These are phyloP conservation scores for Lasioglossum zephyrum DNA, from an alignment of 2,888 invertebrate genomes.

Conservation along the genomic window DNA sequence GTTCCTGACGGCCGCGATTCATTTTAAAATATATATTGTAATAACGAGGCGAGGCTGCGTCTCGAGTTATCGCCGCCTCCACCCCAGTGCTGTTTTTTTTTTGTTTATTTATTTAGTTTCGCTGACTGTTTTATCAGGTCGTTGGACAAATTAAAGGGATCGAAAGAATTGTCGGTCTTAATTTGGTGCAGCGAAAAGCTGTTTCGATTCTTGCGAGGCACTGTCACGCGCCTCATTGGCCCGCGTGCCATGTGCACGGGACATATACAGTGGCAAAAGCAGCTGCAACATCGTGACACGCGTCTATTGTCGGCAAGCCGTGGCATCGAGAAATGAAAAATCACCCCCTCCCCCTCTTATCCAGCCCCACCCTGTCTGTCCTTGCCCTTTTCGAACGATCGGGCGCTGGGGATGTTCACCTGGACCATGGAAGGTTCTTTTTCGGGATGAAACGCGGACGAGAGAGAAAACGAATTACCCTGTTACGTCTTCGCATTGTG, in stretches of 20 bases:
- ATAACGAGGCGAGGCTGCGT: neutral
- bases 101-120: neutral
- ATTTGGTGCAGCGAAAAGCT: constrained; percentile 42
- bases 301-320: constrained; percentile 83
- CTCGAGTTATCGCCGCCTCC: neutral
- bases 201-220: constrained; percentile 73
- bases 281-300: constrained; percentile 83
- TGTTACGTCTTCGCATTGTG: constrained; percentile 3
- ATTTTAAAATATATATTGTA: neutral
- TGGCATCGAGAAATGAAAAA: constrained; percentile 84
- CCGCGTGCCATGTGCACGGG: constrained; percentile 80
- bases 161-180: neutral
- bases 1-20: constrained; percentile 1
- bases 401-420: constrained; percentile 78
- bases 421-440: constrained; percentile 72
- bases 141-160: neutral
- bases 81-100: neutral
- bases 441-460: constrained; percentile 32
- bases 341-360: constrained; percentile 68
- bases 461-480: constrained; percentile 1
- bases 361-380: constrained; percentile 10
- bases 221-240: constrained; percentile 58
- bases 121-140: neutral
- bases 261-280: constrained; percentile 81
- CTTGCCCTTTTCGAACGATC: constrained; percentile 15